These are phyloP conservation scores for Hylaeus volcanicus DNA, from an alignment of 1,140 invertebrate species.

Conservation along the genomic window DNA sequence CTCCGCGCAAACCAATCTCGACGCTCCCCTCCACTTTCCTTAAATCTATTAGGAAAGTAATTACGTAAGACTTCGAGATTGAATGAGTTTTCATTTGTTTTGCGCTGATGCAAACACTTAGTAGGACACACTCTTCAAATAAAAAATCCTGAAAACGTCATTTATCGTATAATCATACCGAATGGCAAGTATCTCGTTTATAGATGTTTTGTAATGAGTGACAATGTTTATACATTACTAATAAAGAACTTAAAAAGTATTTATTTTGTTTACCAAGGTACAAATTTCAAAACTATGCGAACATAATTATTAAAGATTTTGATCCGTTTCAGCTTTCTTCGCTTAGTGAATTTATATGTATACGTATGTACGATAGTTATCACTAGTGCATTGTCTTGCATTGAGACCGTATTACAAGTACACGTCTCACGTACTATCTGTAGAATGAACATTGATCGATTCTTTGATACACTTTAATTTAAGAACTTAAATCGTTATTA, in stretches of 20 bases:
- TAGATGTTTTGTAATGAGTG: constrained; percentile 22
- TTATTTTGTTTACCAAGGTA: constrained; percentile 61
- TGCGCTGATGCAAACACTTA: neutral
- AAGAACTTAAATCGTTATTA: constrained; percentile 18
- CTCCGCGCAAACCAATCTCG: neutral
- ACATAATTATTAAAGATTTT: constrained; percentile 46
- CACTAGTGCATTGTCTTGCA: constrained; percentile 65
- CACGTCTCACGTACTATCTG: constrained; percentile 20
- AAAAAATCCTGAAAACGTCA: neutral
- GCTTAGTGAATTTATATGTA: constrained; percentile 29
- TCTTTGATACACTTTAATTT: constrained; percentile 6
- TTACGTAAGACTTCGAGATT: constrained; percentile 5
- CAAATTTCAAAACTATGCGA: constrained; percentile 58
- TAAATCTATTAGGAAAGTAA: neutral
- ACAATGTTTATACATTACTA: constrained; percentile 70
- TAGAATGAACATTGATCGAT: constrained; percentile 24
- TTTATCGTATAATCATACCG: neutral
- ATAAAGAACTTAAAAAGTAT: constrained; percentile 73
- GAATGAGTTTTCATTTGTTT: neutral
- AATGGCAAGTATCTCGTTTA: neutral
- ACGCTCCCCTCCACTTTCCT: constrained; percentile 1
- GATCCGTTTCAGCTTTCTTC: constrained; percentile 35
- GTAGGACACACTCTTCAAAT: neutral
- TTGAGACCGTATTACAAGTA: constrained; percentile 28
- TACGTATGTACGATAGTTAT: constrained; percentile 44